phyloP scores from a whole-genome alignment of 2,113 vertebrate species.

The Aldabrachelys gigantea region DNA sequence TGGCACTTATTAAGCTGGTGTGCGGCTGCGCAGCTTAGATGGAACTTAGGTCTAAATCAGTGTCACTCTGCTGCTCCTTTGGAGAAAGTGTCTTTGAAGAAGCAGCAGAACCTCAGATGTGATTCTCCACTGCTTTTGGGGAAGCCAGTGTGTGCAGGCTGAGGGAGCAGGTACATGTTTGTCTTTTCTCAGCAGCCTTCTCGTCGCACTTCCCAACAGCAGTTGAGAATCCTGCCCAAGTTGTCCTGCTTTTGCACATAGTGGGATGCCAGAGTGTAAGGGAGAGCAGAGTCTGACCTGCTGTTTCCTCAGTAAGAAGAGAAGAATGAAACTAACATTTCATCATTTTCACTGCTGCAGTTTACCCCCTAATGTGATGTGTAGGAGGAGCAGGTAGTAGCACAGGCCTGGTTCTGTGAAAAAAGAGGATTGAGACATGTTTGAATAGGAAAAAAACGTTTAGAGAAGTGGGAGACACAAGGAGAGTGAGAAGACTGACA shows the following conservation, averaged over 20 bases:
- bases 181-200: neutral
- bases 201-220: neutral
- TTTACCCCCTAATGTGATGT: neutral
- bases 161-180: no score
- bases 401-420: neutral
- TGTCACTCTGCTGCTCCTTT: neutral
- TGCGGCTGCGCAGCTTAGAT: no score
- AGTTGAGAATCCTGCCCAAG: neutral
- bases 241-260: neutral
- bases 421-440: neutral
- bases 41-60: neutral
- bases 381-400: neutral
- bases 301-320: neutral
- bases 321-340: neutral
- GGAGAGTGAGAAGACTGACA: neutral
- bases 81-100: neutral
- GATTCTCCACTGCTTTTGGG: neutral
- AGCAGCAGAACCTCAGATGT: neutral
- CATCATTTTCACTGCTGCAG: neutral
- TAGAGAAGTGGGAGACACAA: accelerated
- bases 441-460: accelerated
- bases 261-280: neutral
- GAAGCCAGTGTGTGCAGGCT: neutral
- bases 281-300: neutral
- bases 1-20: no score